Evolutionary conservation across 2,113 vertebrate genomes (phyloP).

Genomic region (Colinus virginianus): DNA sequence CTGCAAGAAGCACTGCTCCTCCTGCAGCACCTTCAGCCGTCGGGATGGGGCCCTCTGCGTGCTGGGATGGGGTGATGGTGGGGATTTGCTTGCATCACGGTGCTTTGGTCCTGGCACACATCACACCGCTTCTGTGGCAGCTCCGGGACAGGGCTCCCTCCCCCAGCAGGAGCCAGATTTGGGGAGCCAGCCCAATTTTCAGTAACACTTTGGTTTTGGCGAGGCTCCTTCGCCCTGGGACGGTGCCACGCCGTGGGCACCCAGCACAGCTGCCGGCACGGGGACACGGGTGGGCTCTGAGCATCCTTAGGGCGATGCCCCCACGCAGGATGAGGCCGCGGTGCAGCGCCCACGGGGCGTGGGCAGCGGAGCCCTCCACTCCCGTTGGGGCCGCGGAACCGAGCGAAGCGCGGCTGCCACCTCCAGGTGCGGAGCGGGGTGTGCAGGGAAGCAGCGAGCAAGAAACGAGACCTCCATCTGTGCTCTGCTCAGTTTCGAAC

Average conservation of each 20-base stretch:
- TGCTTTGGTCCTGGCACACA: too few species aligned
- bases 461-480: slow-evolving; percentile 9
- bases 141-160: fast-evolving
- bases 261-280: fast-evolving
- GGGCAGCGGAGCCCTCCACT: neutral
- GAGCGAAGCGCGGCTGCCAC: slow-evolving; percentile 44
- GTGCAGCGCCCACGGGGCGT: fast-evolving
- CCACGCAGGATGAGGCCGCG: fast-evolving
- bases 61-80: neutral
- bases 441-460: neutral
- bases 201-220: fast-evolving
- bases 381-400: neutral
- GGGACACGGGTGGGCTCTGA: neutral
- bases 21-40: neutral
- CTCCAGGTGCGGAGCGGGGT: neutral
- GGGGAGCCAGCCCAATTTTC: neutral
- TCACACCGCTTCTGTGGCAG: neutral
- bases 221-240: too few species aligned
- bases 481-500: neutral
- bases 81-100: neutral
- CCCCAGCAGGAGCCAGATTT: neutral
- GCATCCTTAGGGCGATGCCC: neutral
- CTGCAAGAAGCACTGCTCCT: neutral
- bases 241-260: neutral
- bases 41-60: neutral